Conservation (phyloP, 2,113 vertebrate species). For the Saguinus imperator region DNA sequence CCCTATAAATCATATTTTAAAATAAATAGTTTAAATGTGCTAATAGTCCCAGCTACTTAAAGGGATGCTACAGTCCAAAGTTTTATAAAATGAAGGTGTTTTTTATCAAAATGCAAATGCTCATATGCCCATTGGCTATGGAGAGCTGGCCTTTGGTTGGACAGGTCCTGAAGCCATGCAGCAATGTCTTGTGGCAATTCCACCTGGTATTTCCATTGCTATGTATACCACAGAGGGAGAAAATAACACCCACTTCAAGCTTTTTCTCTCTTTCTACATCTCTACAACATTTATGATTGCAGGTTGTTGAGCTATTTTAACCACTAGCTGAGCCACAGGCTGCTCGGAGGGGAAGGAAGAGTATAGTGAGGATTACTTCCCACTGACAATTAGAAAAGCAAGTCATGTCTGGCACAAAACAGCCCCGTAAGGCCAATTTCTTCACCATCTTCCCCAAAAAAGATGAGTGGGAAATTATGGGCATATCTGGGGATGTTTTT, state of each 20-base stretch:
- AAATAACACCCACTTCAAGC: slow-evolving; percentile 37
- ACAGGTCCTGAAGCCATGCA: not conserved
- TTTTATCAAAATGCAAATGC: not conserved
- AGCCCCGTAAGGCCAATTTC: not conserved
- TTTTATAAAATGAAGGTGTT: slow-evolving; percentile 15
- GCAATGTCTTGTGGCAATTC: not conserved
- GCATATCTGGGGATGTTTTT: not conserved
- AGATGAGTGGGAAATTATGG: not conserved
- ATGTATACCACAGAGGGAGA: slow-evolving; percentile 27
- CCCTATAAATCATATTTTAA: not conserved
- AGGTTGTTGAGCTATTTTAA: slow-evolving; percentile 46
- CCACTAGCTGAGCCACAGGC: slow-evolving; percentile 12
- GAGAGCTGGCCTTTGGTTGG: not conserved
- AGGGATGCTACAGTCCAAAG: not conserved
- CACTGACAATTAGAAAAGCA: slow-evolving; percentile 5
- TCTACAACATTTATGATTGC: slow-evolving; percentile 39
- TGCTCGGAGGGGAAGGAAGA: not conserved
- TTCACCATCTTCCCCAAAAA: not conserved
- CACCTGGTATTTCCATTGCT: slow-evolving; percentile 4
- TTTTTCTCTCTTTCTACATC: slow-evolving; percentile 32
- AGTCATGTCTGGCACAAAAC: not conserved
- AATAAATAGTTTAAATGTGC: slow-evolving; percentile 24
- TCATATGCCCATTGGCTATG: not conserved
- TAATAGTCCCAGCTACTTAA: not conserved
- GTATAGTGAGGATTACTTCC: not conserved